These are phyloP conservation scores for Bombus polaris DNA, from an alignment of 1,140 invertebrate genomes.

Conservation along the genomic window DNA sequence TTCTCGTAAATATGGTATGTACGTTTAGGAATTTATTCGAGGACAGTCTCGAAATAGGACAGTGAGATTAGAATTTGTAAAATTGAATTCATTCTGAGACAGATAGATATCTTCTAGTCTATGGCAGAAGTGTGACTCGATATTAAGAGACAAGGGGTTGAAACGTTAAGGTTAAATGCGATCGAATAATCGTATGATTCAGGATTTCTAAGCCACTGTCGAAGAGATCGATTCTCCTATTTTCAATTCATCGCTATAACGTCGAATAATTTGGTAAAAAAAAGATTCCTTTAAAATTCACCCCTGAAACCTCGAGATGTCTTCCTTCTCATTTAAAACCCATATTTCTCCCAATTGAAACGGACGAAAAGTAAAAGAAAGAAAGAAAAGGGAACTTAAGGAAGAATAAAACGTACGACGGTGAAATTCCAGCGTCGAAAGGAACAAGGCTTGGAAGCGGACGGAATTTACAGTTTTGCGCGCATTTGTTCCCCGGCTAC, in stretches of 20 bases:
- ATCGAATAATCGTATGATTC: neutral
- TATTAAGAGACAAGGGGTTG: neutral
- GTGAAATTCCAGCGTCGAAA: constrained; percentile 33
- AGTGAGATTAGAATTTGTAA: neutral
- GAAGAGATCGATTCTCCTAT: neutral
- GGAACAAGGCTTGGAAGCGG: constrained; percentile 5
- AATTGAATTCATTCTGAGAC: neutral
- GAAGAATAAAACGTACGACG: neutral
- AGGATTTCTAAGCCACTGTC: neutral
- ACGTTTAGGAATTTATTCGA: no score
- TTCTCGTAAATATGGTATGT: neutral
- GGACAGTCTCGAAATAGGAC: no score
- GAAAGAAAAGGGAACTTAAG: neutral
- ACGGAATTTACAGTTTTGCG: constrained; percentile 54
- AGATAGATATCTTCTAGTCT: neutral
- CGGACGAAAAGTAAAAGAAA: neutral
- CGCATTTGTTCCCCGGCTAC: constrained; percentile 52
- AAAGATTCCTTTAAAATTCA: neutral
- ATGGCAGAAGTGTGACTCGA: neutral
- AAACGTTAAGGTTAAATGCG: neutral
- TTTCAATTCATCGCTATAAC: neutral
- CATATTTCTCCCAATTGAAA: neutral
- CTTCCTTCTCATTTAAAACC: neutral
- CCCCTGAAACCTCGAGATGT: neutral
- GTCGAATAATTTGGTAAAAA: neutral